Evolutionary conservation across 2,113 vertebrate species (phyloP).

Genomic region (Nothocercus julius): DNA sequence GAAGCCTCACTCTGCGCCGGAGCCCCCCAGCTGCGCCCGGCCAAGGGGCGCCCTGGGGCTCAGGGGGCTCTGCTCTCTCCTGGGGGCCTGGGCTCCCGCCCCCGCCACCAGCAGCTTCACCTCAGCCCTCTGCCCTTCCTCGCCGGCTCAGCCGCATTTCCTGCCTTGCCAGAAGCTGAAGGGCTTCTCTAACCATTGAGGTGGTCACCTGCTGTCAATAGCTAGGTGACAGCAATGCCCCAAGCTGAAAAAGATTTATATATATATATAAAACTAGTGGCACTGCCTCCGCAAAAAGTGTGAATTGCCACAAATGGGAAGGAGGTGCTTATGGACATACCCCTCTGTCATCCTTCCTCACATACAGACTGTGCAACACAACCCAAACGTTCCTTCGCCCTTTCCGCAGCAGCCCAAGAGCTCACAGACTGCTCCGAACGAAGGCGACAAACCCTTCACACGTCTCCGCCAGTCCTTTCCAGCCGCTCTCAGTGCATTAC

Average conservation of each 20-base stretch:
- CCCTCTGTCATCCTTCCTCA: background rate
- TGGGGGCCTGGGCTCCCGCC: too few species aligned
- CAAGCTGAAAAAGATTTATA: background rate
- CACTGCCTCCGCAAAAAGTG: background rate
- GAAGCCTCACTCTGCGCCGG: too few species aligned
- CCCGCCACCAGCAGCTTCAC: too few species aligned
- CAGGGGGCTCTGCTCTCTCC: too few species aligned
- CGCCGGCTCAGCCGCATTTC: too few species aligned
- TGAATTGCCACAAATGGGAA: background rate
- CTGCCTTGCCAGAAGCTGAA: too few species aligned
- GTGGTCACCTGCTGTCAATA: too few species aligned
- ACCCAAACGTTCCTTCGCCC: background rate
- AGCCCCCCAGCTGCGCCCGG: too few species aligned
- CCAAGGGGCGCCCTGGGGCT: too few species aligned
- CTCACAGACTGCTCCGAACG: background rate
- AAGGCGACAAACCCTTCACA: background rate
- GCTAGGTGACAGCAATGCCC: too few species aligned
- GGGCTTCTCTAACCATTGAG: too few species aligned
- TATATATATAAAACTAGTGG: background rate
- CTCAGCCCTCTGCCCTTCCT: too few species aligned
- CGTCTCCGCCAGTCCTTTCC: background rate
- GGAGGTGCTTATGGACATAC: fast-evolving
- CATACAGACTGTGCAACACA: background rate
- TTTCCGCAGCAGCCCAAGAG: background rate
- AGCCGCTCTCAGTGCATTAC: background rate